Evolutionary conservation across 2,113 vertebrate species (phyloP).

Genomic region (Loxodonta africana): DNA sequence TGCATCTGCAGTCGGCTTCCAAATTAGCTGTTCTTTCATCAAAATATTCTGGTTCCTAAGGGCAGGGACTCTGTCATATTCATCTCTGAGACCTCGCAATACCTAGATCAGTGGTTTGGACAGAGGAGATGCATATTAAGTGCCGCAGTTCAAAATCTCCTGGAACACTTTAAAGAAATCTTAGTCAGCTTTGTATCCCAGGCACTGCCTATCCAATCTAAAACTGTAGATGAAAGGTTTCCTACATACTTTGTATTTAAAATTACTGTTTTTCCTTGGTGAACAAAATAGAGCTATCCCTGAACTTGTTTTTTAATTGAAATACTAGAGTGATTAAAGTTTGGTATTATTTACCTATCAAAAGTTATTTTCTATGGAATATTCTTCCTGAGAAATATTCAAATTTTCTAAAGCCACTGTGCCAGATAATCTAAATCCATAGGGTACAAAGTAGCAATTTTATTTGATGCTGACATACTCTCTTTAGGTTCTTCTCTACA

Average conservation of each 20-base stretch:
- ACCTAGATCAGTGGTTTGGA: background rate
- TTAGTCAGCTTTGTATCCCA: background rate
- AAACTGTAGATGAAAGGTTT: conserved; percentile 54
- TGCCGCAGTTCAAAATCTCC: background rate
- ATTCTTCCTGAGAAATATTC: conserved; percentile 61
- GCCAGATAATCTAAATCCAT: conserved; percentile 64
- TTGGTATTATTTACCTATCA: conserved; percentile 72
- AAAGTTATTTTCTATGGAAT: conserved; percentile 71
- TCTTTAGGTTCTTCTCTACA: conserved; percentile 73
- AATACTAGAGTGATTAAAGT: conserved; percentile 76
- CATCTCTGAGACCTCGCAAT: background rate
- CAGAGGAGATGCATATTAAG: background rate
- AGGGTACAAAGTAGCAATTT: conserved; percentile 73
- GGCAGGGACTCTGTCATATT: background rate
- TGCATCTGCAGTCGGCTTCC: background rate
- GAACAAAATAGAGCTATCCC: conserved; percentile 57
- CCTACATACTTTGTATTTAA: conserved; percentile 64
- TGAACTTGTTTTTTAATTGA: conserved; percentile 71
- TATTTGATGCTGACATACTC: conserved; percentile 76
- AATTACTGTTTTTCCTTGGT: conserved; percentile 58
- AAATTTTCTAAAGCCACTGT: conserved; percentile 65
- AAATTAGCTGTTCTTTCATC: background rate
- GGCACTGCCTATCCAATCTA: background rate
- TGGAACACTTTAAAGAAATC: conserved; percentile 41
- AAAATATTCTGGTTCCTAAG: background rate